Base-by-base conservation (phyloP, 64 coral and sea anemone genomes). In the Anthopleura sola region DNA sequence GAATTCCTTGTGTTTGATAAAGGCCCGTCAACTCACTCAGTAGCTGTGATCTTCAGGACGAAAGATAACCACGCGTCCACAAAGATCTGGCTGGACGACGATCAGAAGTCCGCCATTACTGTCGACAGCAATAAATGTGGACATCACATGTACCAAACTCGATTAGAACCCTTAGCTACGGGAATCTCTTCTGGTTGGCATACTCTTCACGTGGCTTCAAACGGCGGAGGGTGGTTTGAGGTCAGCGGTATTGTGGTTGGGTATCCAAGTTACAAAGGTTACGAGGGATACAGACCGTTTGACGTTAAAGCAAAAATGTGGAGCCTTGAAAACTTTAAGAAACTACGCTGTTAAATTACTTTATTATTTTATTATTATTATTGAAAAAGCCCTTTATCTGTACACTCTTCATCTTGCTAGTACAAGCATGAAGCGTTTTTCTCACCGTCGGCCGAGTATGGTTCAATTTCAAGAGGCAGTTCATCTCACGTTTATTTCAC, bases 161-260 rank as follows among this genome's bases (percentile, higher is more conserved):
- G 85, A 9, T 18, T 86, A 55, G n/a, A 75, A 48, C 68, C 85
- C 49, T 39, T 86, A 77, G 47, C 48, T 34, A 86, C 49, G 3
- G 38, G 68, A 11, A 37, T 76, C 28, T 47, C 46, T 15, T 46
- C 85, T 49, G 85, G 85, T 75, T 74, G 28, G 28, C 68, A 86
- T 32, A 86, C 68, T 49, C 39, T 86, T 16, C 24, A 49, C 13
- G 68, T 86, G 29, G 49, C 20, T 9, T 49, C 64, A 2, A 75
- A 49, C 14, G 85, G 62, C 37, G 64, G 38, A 32, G 68, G 85
- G 18, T 46, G 44, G 46, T 75, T 86, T 49, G 44, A 57, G 28
- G 36, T 86, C 23, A 75, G 85, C 47, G 85, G 85, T n/a, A 47
- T 86, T 18, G 50, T 86, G 11, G 50, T 86, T 47, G 85, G 85